phyloP scores from a whole-genome alignment of 2,797 vertebrate species.

The Gymnodraco acuticeps region DNA sequence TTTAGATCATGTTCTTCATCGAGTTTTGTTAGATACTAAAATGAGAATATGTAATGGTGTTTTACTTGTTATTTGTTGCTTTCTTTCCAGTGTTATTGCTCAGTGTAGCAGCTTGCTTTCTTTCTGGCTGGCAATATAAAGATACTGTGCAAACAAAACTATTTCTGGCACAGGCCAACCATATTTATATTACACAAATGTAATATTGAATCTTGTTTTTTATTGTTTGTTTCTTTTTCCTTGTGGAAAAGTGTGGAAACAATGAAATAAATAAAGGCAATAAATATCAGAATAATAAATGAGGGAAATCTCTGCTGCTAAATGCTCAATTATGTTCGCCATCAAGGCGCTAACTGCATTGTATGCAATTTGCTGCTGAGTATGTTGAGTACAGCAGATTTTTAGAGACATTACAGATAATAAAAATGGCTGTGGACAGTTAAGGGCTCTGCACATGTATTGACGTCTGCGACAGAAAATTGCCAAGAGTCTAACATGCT shows the following conservation, averaged over 20 bases:
- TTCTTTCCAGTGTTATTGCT: constrained; percentile 12
- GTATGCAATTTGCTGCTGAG: neutral
- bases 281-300: constrained; percentile 2
- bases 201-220: neutral
- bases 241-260: neutral
- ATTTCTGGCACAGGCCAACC: neutral
- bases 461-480: neutral
- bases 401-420: constrained; percentile 16
- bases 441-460: neutral
- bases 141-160: constrained; percentile 14
- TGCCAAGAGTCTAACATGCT: constrained; percentile 13
- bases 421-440: neutral
- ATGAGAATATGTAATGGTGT: constrained; percentile 21
- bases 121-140: constrained; percentile 13
- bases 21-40: constrained; percentile 17
- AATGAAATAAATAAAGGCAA: constrained; percentile 6
- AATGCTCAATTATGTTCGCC: neutral
- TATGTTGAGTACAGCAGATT: neutral
- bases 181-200: neutral
- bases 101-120: constrained; percentile 20
- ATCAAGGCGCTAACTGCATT: neutral
- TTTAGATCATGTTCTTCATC: constrained; percentile 13
- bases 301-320: neutral
- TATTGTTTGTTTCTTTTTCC: neutral
- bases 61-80: constrained; percentile 12